Evolutionary conservation across 2,797 vertebrate genomes (phyloP).

Genomic region (Liasis olivaceus): DNA sequence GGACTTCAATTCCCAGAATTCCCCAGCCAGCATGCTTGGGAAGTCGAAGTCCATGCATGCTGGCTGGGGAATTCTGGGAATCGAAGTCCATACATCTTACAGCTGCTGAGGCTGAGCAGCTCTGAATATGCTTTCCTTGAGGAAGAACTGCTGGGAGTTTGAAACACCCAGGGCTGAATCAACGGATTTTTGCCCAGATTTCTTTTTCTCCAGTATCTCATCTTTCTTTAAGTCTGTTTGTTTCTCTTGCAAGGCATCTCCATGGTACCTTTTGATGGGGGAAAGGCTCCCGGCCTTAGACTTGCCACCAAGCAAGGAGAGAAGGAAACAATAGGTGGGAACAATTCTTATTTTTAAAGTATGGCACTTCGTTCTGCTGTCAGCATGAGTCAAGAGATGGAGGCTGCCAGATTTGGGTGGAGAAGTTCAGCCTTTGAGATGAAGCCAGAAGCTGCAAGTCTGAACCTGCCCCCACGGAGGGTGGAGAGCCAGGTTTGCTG

Average conservation of each 20-base stretch:
- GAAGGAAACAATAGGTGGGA: background rate
- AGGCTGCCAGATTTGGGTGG: background rate
- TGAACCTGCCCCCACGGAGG: background rate
- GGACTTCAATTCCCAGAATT: background rate
- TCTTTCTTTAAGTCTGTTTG: background rate
- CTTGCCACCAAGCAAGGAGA: background rate
- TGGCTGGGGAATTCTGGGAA: background rate
- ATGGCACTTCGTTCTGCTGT: background rate
- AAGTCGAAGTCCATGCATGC: background rate
- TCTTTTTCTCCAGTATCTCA: background rate
- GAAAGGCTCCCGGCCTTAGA: background rate
- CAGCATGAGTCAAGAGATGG: background rate
- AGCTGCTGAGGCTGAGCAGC: background rate
- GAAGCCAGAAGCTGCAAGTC: background rate
- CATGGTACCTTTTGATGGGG: background rate
- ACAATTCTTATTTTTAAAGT: background rate
- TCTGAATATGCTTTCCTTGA: background rate
- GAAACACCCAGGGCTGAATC: background rate
- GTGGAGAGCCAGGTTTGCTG: background rate
- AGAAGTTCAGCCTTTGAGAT: background rate
- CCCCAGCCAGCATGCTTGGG: background rate
- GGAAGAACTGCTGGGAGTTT: background rate
- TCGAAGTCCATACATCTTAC: background rate
- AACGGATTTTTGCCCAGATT: rapidly evolving
- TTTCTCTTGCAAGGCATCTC: background rate